Percentiles rank a stretch among this genome's conserved stretches.
Evolutionary conservation across 2,797 vertebrate genomes (phyloP).

Genomic region (Onychomys arenicola): DNA sequence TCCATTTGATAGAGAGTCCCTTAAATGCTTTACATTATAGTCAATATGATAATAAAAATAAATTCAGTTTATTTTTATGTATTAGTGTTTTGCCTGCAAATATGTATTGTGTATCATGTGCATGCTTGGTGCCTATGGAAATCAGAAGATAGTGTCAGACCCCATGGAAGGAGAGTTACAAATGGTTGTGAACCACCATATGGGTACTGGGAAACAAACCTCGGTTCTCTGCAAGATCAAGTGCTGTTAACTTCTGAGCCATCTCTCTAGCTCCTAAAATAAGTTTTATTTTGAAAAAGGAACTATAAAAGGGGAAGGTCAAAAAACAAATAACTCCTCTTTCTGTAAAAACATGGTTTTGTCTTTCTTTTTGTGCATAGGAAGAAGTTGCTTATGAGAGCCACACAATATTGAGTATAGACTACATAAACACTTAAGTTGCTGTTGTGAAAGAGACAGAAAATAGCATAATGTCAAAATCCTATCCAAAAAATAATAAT

Average conservation of each 20-base stretch:
- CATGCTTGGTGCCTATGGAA: neutral
- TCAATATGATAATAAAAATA: conserved; percentile 37
- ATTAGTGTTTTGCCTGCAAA: neutral
- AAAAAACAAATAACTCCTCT: neutral
- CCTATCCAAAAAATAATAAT: neutral
- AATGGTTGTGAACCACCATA: neutral
- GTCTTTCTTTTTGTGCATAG: neutral
- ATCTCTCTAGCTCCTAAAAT: neutral
- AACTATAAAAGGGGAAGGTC: neutral
- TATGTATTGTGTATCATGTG: neutral
- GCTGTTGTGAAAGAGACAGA: neutral
- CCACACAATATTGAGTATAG: neutral
- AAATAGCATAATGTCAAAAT: neutral
- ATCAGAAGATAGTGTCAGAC: neutral
- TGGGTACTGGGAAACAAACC: neutral
- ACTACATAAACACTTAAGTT: neutral
- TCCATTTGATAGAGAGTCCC: neutral
- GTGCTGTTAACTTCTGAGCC: neutral
- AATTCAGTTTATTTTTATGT: neutral
- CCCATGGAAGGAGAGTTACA: too few relatives aligned
- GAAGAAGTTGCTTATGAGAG: neutral
- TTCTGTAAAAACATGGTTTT: neutral
- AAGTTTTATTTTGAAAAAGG: neutral
- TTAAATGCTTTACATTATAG: neutral
- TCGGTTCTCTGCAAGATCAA: neutral